phyloP scores from a whole-genome alignment of 30 jellyfish, hydroid and myxozoan genomes.

The Cassiopea xamachana region DNA sequence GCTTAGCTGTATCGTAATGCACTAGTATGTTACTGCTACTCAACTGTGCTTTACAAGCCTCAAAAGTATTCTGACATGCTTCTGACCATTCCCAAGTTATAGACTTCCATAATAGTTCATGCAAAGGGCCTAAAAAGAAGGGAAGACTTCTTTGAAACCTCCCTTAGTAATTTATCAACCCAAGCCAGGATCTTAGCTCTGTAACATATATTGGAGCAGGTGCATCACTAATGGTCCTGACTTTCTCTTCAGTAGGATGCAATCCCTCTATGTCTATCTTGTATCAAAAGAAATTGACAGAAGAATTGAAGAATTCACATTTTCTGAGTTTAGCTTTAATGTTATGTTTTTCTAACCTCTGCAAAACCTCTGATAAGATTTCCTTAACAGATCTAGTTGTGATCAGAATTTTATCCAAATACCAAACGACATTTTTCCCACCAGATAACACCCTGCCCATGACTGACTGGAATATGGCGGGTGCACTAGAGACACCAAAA shows the following conservation, averaged over 20 bases:
- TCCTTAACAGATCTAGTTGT: constrained; percentile 1
- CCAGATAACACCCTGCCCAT: constrained; percentile 43
- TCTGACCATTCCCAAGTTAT: constrained; percentile 47
- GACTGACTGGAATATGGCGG: constrained; percentile 60
- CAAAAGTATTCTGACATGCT: constrained; percentile 25
- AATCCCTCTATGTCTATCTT: constrained; percentile 46
- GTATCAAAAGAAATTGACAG: constrained; percentile 58
- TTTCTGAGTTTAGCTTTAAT: constrained; percentile 9
- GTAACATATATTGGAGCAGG: constrained; percentile 62
- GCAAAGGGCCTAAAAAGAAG: constrained; percentile 38
- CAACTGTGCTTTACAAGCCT: constrained; percentile 1
- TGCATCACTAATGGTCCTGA: constrained; percentile 45
- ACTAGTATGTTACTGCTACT: constrained; percentile 43
- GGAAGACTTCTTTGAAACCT: constrained; percentile 50
- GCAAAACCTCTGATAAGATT: constrained; percentile 21
- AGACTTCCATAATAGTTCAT: constrained; percentile 24
- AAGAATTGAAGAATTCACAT: constrained; percentile 31
- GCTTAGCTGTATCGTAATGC: constrained; percentile 73
- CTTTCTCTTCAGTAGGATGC: constrained; percentile 21
- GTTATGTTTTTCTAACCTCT: constrained; percentile 5
- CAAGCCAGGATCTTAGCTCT: constrained; percentile 51
- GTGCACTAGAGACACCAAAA: constrained; percentile 67
- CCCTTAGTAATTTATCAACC: constrained; percentile 61
- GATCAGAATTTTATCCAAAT: constrained; percentile 65
- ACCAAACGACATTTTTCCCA: neutral